Conservation (phyloP, 2,888 invertebrate species). For the Orthosia cruda region DNA sequence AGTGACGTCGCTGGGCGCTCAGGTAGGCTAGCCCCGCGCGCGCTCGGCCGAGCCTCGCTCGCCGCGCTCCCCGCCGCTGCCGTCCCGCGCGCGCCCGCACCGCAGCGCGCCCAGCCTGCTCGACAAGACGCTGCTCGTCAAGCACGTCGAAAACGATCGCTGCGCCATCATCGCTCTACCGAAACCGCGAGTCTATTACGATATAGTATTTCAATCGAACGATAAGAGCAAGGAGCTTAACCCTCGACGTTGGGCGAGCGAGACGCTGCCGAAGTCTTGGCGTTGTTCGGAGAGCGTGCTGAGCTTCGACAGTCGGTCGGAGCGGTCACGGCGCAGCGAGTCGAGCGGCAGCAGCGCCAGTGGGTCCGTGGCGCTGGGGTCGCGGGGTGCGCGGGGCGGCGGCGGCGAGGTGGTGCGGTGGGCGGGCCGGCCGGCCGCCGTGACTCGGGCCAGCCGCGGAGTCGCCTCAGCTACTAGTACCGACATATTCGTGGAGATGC, state of each 20-base stretch:
- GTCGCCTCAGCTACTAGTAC: conserved; percentile 84
- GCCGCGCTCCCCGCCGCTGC: conserved; percentile 76
- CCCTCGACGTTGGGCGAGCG: conserved; percentile 87
- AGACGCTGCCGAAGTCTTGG: conserved; percentile 88
- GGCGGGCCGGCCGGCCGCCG: conserved; percentile 89
- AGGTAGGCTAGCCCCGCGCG: conserved; percentile 93
- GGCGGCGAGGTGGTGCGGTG: conserved; percentile 87
- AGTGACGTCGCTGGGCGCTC: conserved; percentile 93
- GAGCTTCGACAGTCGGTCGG: conserved; percentile 80
- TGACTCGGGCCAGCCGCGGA: conserved; percentile 91
- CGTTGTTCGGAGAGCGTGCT: conserved; percentile 88
- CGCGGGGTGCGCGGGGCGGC: conserved; percentile 71
- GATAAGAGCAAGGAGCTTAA: conserved; percentile 78
- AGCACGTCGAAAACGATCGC: conserved; percentile 86
- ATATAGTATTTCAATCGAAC: conserved; percentile 81
- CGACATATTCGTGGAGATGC: conserved; percentile 88
- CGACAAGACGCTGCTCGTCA: conserved; percentile 88
- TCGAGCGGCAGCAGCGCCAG: conserved; percentile 78
- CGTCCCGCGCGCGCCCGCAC: conserved; percentile 79
- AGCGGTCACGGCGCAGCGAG: conserved; percentile 81
- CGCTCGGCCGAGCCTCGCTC: conserved; percentile 88
- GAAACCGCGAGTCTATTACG: conserved; percentile 86
- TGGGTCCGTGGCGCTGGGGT: conserved; percentile 68
- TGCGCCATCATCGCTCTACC: conserved; percentile 90
- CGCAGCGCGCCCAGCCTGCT: conserved; percentile 85